These are phyloP conservation scores for Galerucella calmariensis DNA, from an alignment of 2,888 invertebrate species.

Conservation along the genomic window DNA sequence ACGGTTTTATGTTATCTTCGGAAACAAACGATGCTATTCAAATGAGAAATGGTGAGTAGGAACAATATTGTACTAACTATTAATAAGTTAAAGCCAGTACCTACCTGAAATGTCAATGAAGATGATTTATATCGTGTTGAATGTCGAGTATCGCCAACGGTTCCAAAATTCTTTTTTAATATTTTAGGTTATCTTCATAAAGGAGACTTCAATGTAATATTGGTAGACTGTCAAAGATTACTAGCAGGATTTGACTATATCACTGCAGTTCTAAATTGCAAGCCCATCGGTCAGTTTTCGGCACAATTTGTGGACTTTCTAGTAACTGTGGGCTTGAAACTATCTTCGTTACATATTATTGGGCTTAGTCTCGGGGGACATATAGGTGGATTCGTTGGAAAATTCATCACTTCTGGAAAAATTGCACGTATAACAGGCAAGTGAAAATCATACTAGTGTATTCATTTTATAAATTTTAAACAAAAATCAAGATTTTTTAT, in stretches of 20 bases:
- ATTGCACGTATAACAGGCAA: constrained; percentile 49
- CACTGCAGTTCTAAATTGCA: constrained; percentile 66
- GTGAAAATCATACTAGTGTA: background rate
- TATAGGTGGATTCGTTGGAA: constrained; percentile 71
- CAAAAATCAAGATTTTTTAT: too few species aligned
- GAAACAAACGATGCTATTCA: too few species aligned
- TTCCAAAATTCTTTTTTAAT: background rate
- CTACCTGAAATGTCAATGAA: too few species aligned
- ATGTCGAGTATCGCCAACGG: too few species aligned
- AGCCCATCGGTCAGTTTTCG: constrained; percentile 67
- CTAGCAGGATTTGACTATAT: constrained; percentile 71
- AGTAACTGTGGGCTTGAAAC: constrained; percentile 65
- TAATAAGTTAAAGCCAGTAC: too few species aligned
- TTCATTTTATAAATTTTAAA: too few species aligned
- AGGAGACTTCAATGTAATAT: constrained; percentile 68
- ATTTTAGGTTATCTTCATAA: constrained; percentile 66
- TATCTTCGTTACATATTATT: constrained; percentile 49
- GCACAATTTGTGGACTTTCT: constrained; percentile 69
- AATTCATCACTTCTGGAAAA: constrained; percentile 48
- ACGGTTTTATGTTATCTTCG: too few species aligned
- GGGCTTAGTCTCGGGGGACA: constrained; percentile 64
- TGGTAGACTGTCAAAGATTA: constrained; percentile 67
- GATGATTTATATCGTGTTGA: too few species aligned
- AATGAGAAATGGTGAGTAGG: too few species aligned
- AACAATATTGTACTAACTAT: too few species aligned